Percentiles rank a stretch among this genome's conserved stretches.
phyloP scores from a whole-genome alignment of 2,113 vertebrate species.

The Puffinus mauretanicus region DNA sequence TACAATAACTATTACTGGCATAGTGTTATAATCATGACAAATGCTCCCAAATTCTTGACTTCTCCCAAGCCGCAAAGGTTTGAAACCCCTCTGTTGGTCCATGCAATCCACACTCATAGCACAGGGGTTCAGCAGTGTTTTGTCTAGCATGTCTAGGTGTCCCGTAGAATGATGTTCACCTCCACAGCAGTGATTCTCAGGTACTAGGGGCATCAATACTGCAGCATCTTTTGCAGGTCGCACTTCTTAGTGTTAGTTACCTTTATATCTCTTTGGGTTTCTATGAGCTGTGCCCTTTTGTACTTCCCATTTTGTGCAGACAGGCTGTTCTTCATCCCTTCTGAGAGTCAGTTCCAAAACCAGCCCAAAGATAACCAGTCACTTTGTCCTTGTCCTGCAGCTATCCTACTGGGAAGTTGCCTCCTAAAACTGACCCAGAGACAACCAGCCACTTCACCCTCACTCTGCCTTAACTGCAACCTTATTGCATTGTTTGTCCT shows the following conservation, averaged over 20 bases:
- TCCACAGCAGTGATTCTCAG: background rate
- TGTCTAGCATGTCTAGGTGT: background rate
- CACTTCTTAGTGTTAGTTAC: background rate
- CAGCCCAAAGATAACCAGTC: background rate
- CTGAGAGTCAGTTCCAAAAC: background rate
- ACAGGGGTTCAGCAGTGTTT: background rate
- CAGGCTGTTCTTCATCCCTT: background rate
- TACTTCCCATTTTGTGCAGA: background rate
- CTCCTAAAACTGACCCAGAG: background rate
- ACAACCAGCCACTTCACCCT: background rate
- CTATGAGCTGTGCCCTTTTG: background rate
- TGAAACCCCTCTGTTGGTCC: background rate
- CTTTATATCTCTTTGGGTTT: background rate
- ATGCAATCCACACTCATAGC: background rate
- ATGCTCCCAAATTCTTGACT: background rate
- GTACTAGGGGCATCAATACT: background rate
- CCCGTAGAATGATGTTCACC: background rate
- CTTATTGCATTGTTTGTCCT: background rate
- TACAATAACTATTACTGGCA: background rate
- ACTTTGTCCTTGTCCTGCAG: background rate
- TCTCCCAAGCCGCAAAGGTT: background rate
- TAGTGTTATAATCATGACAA: background rate
- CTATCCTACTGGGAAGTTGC: background rate
- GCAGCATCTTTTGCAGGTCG: background rate
- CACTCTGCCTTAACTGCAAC: background rate